Conservation (phyloP, 1,140 invertebrate species). For the Pogonomyrmex californicus region DNA sequence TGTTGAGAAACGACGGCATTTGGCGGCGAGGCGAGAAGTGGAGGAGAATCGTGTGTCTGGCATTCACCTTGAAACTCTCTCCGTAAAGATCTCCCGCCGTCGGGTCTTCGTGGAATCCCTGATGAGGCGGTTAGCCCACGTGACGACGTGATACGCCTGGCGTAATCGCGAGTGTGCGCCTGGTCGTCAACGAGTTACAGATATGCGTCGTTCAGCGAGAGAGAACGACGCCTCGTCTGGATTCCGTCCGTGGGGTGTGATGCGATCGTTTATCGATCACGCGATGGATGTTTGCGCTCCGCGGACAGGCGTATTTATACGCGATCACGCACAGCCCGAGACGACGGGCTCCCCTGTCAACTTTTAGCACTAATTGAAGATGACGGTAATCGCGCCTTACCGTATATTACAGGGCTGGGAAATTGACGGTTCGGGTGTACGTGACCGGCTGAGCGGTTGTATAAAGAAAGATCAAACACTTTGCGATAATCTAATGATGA, state of each 20-base stretch:
- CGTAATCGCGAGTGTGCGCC: slow-evolving; percentile 28
- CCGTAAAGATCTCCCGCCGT: slow-evolving; percentile 28
- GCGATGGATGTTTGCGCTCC: slow-evolving; percentile 49
- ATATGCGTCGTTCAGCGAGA: slow-evolving; percentile 7
- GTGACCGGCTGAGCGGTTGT: background rate
- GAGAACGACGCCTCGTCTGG: background rate
- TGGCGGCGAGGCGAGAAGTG: slow-evolving; percentile 27
- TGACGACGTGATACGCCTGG: slow-evolving; percentile 37
- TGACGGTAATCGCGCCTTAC: slow-evolving; percentile 19
- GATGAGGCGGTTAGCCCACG: slow-evolving; percentile 46
- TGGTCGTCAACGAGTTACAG: slow-evolving; percentile 38
- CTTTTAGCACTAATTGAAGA: slow-evolving; percentile 47
- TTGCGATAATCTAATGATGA: background rate
- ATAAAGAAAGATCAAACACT: background rate
- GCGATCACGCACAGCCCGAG: slow-evolving; percentile 32
- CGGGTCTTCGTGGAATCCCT: slow-evolving; percentile 45
- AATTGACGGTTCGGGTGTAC: background rate
- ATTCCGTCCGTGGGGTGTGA: slow-evolving; percentile 23
- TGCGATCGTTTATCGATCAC: slow-evolving; percentile 58
- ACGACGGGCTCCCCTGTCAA: slow-evolving; percentile 4
- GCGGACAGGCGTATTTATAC: slow-evolving; percentile 31
- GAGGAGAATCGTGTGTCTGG: background rate
- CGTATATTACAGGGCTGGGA: slow-evolving; percentile 17
- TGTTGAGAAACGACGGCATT: slow-evolving; percentile 29
- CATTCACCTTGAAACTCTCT: slow-evolving; percentile 53